phyloP scores from a whole-genome alignment of 1,140 invertebrate genomes.

The Neodiprion virginianus region DNA sequence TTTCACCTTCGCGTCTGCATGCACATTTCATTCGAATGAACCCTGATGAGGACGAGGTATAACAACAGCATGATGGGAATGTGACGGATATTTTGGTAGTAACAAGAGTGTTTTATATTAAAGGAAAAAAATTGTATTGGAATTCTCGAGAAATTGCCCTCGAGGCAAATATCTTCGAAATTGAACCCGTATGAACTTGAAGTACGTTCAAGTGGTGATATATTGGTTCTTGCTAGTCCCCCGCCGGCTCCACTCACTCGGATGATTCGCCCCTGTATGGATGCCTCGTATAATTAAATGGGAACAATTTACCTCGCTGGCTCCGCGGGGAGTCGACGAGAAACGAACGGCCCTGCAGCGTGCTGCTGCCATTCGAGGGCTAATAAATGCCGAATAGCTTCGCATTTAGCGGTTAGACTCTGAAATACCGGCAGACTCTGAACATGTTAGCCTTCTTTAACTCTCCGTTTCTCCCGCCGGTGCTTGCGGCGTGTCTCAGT shows the following conservation, averaged over 20 bases:
- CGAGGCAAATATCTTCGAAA: not conserved
- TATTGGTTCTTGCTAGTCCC: not conserved
- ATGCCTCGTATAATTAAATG: slow-evolving; percentile 14
- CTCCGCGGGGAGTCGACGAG: not conserved
- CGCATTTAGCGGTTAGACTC: not conserved
- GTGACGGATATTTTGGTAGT: not conserved
- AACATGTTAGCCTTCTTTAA: not conserved
- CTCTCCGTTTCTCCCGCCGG: not conserved
- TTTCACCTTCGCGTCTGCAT: too few relatives aligned
- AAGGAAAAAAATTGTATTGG: not conserved
- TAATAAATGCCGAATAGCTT: slow-evolving; percentile 16
- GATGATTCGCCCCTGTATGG: slow-evolving; percentile 8
- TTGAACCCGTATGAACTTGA: slow-evolving; percentile 5
- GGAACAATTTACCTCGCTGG: slow-evolving; percentile 9
- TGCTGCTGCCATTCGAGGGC: not conserved
- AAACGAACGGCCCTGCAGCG: not conserved
- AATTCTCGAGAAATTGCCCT: slow-evolving; percentile 4
- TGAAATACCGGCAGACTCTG: not conserved
- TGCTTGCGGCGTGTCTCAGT: not conserved
- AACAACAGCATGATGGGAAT: too few relatives aligned
- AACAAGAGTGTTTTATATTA: not conserved
- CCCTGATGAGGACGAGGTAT: too few relatives aligned
- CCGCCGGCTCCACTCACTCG: not conserved
- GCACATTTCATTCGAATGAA: too few relatives aligned
- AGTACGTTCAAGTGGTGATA: not conserved